Evolutionary conservation across 2,113 vertebrate genomes (phyloP).

Genomic region (Melanotaenia duboulayi): DNA sequence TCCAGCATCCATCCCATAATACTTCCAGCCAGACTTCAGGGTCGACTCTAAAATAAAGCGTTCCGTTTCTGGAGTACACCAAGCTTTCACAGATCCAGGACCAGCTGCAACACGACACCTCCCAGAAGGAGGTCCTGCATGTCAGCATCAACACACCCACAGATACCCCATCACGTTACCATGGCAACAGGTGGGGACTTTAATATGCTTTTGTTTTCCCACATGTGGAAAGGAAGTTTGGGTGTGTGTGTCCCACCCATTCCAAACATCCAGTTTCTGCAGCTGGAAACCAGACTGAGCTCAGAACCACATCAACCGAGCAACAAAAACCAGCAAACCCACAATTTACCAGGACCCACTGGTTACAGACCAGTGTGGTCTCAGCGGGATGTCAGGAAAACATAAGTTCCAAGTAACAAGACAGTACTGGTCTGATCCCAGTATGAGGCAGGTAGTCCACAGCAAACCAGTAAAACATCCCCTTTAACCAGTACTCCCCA

Average conservation of each 20-base stretch:
- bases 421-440: too few species aligned
- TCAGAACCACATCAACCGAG: not conserved
- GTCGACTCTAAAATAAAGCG: too few species aligned
- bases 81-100: not conserved
- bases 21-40: too few species aligned
- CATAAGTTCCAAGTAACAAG: too few species aligned
- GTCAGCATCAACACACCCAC: not conserved
- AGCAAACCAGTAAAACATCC: too few species aligned
- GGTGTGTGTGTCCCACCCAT: conserved; percentile 9
- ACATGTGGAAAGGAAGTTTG: not conserved
- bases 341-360: not conserved
- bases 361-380: too few species aligned
- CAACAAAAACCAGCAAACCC: not conserved
- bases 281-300: conserved; percentile 23
- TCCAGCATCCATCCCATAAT: too few species aligned
- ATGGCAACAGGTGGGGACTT: conserved; percentile 7
- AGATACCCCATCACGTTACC: conserved; percentile 12
- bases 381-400: too few species aligned
- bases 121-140: not conserved
- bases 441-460: too few species aligned
- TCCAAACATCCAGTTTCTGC: not conserved
- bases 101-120: too few species aligned
- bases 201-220: conserved; percentile 23
- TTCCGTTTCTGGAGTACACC: too few species aligned
- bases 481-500: too few species aligned